phyloP scores from a whole-genome alignment of 2,113 vertebrate genomes.

The Rostratula benghalensis region DNA sequence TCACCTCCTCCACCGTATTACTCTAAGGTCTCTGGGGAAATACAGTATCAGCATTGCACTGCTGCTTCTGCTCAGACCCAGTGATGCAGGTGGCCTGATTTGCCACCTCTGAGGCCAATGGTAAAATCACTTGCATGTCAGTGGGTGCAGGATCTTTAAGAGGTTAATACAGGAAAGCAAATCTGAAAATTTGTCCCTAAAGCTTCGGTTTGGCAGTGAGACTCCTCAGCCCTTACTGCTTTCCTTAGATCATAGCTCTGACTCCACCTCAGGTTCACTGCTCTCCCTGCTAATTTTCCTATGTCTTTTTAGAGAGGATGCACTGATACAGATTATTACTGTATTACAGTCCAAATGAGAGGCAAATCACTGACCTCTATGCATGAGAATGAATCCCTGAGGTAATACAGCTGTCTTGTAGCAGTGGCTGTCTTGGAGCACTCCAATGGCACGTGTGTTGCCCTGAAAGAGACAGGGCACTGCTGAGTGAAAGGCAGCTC shows the following conservation, averaged over 20 bases:
- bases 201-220: not conserved
- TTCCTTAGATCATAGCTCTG: not conserved
- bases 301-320: not conserved
- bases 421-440: not conserved
- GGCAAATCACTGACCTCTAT: slow-evolving; percentile 4
- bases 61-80: not conserved
- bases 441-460: not conserved
- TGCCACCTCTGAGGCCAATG: not conserved
- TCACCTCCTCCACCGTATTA: not conserved
- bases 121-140: not conserved
- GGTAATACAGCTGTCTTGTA: not conserved
- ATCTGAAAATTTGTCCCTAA: not conserved
- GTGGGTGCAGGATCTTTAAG: not conserved
- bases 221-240: not conserved
- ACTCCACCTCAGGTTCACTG: not conserved
- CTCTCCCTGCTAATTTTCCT: not conserved
- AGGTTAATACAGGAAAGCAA: not conserved
- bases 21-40: not conserved
- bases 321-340: not conserved
- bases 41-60: not conserved
- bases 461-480: not conserved
- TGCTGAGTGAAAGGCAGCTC: not conserved
- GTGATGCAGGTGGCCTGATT: not conserved
- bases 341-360: not conserved
- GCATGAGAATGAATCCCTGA: not conserved